Evolutionary conservation across 2,797 vertebrate species (phyloP).

Genomic region (Leptoclinus maculatus): DNA sequence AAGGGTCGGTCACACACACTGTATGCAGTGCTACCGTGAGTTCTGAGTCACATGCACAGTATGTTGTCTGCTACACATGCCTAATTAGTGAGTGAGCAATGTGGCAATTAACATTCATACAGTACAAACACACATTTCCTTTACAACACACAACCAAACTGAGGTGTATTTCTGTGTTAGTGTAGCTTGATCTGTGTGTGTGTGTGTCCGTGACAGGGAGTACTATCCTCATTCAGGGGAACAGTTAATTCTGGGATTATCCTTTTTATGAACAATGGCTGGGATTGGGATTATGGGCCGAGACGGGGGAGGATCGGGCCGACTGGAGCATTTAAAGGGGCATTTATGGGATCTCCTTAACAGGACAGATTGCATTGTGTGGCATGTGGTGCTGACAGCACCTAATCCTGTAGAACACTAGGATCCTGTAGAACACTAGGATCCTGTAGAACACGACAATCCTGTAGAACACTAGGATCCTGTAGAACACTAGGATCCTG

Average conservation of each 20-base stretch:
- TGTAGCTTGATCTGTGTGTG: neutral
- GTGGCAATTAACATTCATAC: neutral
- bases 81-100: neutral
- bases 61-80: neutral
- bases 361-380: slow-evolving; percentile 53
- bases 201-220: slow-evolving; percentile 1
- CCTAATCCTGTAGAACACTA: slow-evolving; percentile 32
- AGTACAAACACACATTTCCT: neutral
- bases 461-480: too few relatives aligned
- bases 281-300: slow-evolving; percentile 54
- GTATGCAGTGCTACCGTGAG: too few relatives aligned
- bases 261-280: slow-evolving; percentile 57
- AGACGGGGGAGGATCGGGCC: slow-evolving; percentile 31
- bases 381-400: slow-evolving; percentile 41
- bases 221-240: slow-evolving; percentile 21
- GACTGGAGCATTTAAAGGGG: slow-evolving; percentile 33
- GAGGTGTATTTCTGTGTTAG: neutral
- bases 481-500: too few relatives aligned
- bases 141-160: neutral
- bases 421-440: too few relatives aligned
- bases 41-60: too few relatives aligned
- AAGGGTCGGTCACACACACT: too few relatives aligned
- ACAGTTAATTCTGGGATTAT: slow-evolving; percentile 63
- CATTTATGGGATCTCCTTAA: slow-evolving; percentile 51
- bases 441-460: too few relatives aligned